Evolutionary conservation across 2,888 invertebrate genomes (phyloP).

Genomic region (Sinhomidia bicolor): DNA sequence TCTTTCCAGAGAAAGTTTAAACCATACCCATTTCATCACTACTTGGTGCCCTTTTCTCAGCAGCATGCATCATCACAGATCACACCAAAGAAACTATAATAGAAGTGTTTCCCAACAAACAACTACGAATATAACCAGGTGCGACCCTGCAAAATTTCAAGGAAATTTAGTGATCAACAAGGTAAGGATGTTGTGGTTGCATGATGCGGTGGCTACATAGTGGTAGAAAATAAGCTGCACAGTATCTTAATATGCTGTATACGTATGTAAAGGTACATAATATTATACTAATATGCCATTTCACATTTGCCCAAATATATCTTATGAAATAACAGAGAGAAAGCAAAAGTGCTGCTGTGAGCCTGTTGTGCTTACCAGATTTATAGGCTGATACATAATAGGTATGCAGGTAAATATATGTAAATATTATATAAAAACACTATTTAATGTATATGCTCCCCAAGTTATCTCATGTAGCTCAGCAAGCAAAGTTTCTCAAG

Average conservation of each 20-base stretch:
- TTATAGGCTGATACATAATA: too few species aligned
- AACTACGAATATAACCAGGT: background rate
- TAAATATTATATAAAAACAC: too few species aligned
- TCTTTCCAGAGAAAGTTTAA: background rate
- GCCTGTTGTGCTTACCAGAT: too few species aligned
- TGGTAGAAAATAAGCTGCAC: slow-evolving; percentile 11
- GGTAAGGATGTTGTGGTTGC: background rate
- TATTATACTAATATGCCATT: too few species aligned
- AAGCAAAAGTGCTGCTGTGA: too few species aligned
- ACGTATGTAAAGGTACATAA: background rate
- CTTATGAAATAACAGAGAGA: too few species aligned
- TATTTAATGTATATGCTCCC: too few species aligned
- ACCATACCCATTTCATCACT: background rate
- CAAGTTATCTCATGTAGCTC: too few species aligned
- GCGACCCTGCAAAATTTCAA: background rate
- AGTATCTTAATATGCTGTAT: background rate
- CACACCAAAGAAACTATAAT: background rate
- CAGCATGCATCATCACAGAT: background rate
- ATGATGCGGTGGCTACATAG: background rate
- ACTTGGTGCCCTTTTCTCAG: background rate
- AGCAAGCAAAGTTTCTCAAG: slow-evolving; percentile 2
- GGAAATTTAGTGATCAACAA: slow-evolving; percentile 27
- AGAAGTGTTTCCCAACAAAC: background rate
- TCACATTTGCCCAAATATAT: too few species aligned
- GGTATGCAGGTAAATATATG: too few species aligned